Evolutionary conservation across 2,888 invertebrate genomes (phyloP).

Genomic region (Sisyra terminalis): DNA sequence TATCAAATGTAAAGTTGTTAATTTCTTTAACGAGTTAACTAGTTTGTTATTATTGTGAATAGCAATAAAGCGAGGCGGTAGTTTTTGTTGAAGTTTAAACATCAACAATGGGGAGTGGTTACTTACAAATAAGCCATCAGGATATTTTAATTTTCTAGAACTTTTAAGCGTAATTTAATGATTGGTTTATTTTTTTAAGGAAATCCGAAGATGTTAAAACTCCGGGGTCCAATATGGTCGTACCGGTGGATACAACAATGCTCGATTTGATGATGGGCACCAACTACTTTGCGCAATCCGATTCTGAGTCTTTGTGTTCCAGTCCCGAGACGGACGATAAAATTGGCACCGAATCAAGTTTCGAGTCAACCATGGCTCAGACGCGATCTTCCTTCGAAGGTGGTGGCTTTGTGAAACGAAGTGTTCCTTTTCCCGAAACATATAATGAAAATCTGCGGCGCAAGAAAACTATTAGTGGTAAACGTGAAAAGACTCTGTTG

Average conservation of each 20-base stretch:
- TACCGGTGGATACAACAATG: slow-evolving; percentile 39
- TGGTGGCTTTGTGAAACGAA: slow-evolving; percentile 38
- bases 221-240: slow-evolving; percentile 24
- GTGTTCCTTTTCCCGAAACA: slow-evolving; percentile 33
- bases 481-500: slow-evolving; percentile 21
- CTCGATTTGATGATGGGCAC: slow-evolving; percentile 44
- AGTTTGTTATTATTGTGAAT: not conserved
- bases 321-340: slow-evolving; percentile 25
- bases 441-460: slow-evolving; percentile 29
- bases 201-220: too few relatives aligned
- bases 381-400: slow-evolving; percentile 20
- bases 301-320: slow-evolving; percentile 29
- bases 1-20: not conserved
- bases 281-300: slow-evolving; percentile 31
- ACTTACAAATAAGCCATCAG: too few relatives aligned
- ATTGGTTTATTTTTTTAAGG: too few relatives aligned
- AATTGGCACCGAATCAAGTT: not conserved
- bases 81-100: too few relatives aligned
- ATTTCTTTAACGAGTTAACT: not conserved
- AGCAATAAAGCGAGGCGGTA: too few relatives aligned
- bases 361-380: slow-evolving; percentile 27
- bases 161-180: too few relatives aligned
- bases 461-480: slow-evolving; percentile 29
- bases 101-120: too few relatives aligned
- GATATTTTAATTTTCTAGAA: too few relatives aligned